Conservation (phyloP, 2,888 invertebrate genomes). For the Calliopum simillimum region DNA sequence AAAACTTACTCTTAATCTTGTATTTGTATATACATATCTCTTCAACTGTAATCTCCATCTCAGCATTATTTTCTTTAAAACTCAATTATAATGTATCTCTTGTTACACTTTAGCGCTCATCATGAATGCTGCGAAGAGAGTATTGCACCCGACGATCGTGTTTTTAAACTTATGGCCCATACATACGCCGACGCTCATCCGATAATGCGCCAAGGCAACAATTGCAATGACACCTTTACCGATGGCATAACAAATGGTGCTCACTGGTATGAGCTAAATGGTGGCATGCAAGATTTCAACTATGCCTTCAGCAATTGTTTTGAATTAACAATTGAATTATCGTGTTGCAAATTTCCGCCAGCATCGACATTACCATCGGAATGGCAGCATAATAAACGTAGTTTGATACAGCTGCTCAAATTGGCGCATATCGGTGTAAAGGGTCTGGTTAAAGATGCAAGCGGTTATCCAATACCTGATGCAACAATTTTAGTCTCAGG, state of each 20-base stretch:
- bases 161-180: slow-evolving; percentile 83
- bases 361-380: slow-evolving; percentile 77
- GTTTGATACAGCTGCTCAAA: slow-evolving; percentile 87
- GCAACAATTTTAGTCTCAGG: slow-evolving; percentile 83
- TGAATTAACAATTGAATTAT: slow-evolving; percentile 96
- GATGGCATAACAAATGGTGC: slow-evolving; percentile 93
- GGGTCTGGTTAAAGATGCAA: slow-evolving; percentile 65
- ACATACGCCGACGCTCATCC: slow-evolving; percentile 81
- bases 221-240: slow-evolving; percentile 80
- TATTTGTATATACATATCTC: too few species aligned
- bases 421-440: slow-evolving; percentile 81
- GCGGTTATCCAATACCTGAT: slow-evolving; percentile 69
- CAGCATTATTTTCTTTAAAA: too few species aligned
- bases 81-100: too few species aligned
- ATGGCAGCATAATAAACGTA: slow-evolving; percentile 89
- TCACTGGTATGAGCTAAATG: slow-evolving; percentile 88
- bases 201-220: slow-evolving; percentile 80
- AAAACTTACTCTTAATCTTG: too few species aligned
- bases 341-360: slow-evolving; percentile 93
- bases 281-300: slow-evolving; percentile 99
- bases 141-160: slow-evolving; percentile 81
- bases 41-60: too few species aligned
- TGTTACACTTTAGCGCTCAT: slow-evolving; percentile 63
- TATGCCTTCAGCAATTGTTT: slow-evolving; percentile 95
- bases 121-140: slow-evolving; percentile 79